Percentiles rank a stretch among this genome's conserved stretches.
Conservation (phyloP, 2,113 vertebrate genomes). For the Asarcornis scutulata region DNA sequence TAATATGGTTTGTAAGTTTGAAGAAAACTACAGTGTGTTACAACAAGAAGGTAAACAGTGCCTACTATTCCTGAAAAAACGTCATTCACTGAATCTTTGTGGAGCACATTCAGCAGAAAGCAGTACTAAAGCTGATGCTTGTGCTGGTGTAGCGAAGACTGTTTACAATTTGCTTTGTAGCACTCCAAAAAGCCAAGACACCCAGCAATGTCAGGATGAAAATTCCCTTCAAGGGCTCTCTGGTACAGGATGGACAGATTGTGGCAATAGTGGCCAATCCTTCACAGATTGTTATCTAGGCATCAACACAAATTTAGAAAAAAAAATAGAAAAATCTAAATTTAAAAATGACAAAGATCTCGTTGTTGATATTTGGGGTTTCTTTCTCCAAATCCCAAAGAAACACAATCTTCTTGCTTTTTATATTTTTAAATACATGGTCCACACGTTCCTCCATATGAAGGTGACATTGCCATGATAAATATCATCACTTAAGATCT, state of each 20-base stretch:
- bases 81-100: not conserved
- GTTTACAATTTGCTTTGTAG: slow-evolving; percentile 21
- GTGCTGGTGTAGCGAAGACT: not conserved
- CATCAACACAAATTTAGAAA: slow-evolving; percentile 17
- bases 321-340: not conserved
- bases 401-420: not conserved
- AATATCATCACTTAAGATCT: not conserved
- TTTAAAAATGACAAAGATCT: not conserved
- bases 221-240: slow-evolving; percentile 13
- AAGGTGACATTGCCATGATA: not conserved
- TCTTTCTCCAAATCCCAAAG: not conserved
- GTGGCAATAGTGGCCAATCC: slow-evolving; percentile 46
- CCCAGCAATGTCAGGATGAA: not conserved
- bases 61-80: not conserved
- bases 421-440: not conserved
- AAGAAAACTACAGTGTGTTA: not conserved
- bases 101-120: slow-evolving; percentile 12
- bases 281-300: slow-evolving; percentile 39
- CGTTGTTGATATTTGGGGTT: too few species aligned
- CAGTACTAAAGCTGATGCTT: slow-evolving; percentile 2
- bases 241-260: slow-evolving; percentile 39
- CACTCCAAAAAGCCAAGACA: slow-evolving; percentile 10
- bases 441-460: not conserved
- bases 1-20: not conserved
- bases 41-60: not conserved